Base-by-base conservation (phyloP, 2,888 invertebrate species). In the Rhagophthalmus giganteus region DNA sequence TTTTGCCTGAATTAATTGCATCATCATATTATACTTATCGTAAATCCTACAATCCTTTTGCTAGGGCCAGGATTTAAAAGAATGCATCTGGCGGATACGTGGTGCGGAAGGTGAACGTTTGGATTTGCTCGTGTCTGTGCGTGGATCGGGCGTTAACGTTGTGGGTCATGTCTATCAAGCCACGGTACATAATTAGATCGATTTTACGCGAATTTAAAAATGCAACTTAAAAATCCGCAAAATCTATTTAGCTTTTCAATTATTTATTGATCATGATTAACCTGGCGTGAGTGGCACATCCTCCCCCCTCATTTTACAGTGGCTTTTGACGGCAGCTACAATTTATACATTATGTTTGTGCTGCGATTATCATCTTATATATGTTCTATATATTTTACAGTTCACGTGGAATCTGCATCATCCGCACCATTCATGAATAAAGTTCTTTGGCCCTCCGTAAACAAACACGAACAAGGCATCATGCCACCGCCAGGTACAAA, bases 401-500 rank as follows among this genome's bases (percentile, higher is more conserved):
- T 73, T 63, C 67, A 66, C 57, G 55, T 66, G 50, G 72, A 73
- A 46, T 52, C 66, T 15, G 57, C 67, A 20, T 55, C 50, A 34
- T 10, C 58, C 20, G 26, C 55, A 20, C 58, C 67, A 28, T 68
- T 68, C 58, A 60, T 68, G 42, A 64, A 63, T 45, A 68, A 68
- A 57, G 63, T 68, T 61, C 46, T 69, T 38, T 75, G 70, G 69
- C 63, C 65, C 14, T 58, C 57, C 33, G 74, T 79, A 54, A 76
- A 75, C 28, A 80, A 79, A 65, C 74, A 76, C 62, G 78, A 81
- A 64, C 80, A 74, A 59, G 81, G 84, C 66, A 84, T 85, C 74
- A 85, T 86, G 84, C 85, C 85, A 66, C 84, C 86, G 42, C 85
- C 83, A 1, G 85, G 82, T 8, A 79, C 81, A 10, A 79, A 78